Evolutionary conservation across 37 sponge, comb jelly and placozoan genomes (phyloP), one percentile per base, ranked within the genome.

Genomic region (Agelas oroides): DNA sequence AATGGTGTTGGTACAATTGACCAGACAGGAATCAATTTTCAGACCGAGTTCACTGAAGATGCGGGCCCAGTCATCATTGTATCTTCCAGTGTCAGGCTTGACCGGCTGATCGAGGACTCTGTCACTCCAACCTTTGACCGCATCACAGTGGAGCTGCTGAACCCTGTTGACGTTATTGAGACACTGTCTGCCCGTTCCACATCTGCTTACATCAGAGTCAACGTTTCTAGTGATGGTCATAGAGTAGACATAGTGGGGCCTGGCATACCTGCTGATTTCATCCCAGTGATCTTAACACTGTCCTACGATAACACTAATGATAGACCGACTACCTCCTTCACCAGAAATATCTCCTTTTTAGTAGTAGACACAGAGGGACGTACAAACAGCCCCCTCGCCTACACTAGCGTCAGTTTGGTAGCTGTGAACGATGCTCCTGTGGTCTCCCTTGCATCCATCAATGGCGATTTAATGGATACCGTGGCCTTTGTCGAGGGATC

Each of bases 301-400:
- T 27, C 70, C 12, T 91, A 91, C 36, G 27, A 75, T 0, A 91
- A 91, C 55, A 73, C 41, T 28, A 75, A 85, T 24, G 71, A 81
- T 31, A 68, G 58, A 1, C 77, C 77, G 8, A 70, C 60, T 1
- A 82, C 82, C 14, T 59, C 69, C 17, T 54, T 70, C 25, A 32
- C 1, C 3, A 80, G 91, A 3, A 57, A 0, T 1, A 81, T 91
- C 28, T 12, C 27, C 18, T 91, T 85, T 53, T 54, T 69, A 28
- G 82, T 85, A 12, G 36, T 58, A 40, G 86, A 86, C 40, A 91
- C 91, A 19, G 77, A 81, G 41, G 91, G 86, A 12, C 76, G 71
- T 28, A 46, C 15, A 17, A 89, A 78, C 73, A 2, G 14, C 23
- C 76, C 83, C 16, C 37, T 71, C 5, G 67, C 89, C 15, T 5